Evolutionary conservation across 2,888 invertebrate species (phyloP).

Genomic region (Ennomos quercinarius): DNA sequence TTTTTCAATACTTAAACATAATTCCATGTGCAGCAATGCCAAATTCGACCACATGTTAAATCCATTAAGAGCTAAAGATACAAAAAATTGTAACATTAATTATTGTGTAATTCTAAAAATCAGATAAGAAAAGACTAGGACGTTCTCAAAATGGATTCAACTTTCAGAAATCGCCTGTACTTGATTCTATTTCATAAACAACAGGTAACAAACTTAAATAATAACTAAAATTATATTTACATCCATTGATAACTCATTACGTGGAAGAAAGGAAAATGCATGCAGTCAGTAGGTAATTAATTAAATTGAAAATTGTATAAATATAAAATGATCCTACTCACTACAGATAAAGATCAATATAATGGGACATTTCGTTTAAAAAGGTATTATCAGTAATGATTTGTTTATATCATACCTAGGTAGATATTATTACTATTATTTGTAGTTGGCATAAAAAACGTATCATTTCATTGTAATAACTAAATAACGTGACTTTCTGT

Average conservation of each 20-base stretch:
- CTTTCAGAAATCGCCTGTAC: conserved; percentile 58
- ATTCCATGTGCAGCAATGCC: conserved; percentile 3
- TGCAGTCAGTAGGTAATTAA: conserved; percentile 46
- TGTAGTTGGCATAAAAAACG: too few relatives aligned
- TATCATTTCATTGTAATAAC: too few relatives aligned
- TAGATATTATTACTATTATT: too few relatives aligned
- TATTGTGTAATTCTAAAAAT: conserved; percentile 54
- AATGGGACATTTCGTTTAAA: too few relatives aligned
- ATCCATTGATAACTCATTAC: conserved; percentile 40
- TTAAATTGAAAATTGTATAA: conserved; percentile 3
- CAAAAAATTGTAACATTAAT: conserved; percentile 36
- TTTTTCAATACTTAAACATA: not conserved
- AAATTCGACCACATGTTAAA: conserved; percentile 64
- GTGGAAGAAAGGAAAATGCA: conserved; percentile 56
- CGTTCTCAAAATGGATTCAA: conserved; percentile 63
- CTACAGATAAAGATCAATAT: not conserved
- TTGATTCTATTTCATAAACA: conserved; percentile 48
- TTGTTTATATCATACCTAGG: too few relatives aligned
- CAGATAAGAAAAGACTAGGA: conserved; percentile 76
- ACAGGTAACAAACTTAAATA: conserved; percentile 73
- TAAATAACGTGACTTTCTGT: too few relatives aligned
- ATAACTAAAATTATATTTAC: conserved; percentile 63
- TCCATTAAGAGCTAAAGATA: conserved; percentile 60
- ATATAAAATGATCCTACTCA: conserved; percentile 4
- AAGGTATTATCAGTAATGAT: too few relatives aligned